A percentile compares a stretch with the other conserved stretches of the same genome.
phyloP scores from a whole-genome alignment of 2,797 vertebrate genomes.

The Cryptoblepharus egeriae region DNA sequence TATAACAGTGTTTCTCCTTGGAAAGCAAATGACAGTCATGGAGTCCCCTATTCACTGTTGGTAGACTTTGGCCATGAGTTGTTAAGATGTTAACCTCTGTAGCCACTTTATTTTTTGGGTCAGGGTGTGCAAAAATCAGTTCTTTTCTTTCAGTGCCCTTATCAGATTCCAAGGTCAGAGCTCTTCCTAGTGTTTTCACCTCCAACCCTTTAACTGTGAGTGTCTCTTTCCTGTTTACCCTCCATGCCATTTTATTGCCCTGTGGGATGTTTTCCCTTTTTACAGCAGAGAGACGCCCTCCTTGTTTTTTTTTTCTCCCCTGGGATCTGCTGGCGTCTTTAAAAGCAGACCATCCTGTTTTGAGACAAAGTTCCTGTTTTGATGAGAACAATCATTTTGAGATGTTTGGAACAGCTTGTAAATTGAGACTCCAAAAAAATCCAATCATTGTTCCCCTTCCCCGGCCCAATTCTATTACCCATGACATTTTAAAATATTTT shows the following conservation, averaged over 20 bases:
- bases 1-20: not conserved
- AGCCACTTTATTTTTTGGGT: conserved; percentile 21
- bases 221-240: conserved; percentile 71
- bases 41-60: not conserved
- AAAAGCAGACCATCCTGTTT: conserved; percentile 80
- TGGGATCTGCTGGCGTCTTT: conserved; percentile 70
- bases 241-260: conserved; percentile 60
- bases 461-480: not conserved
- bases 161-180: conserved; percentile 52
- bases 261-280: conserved; percentile 43
- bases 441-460: not conserved
- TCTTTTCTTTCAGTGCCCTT: conserved; percentile 38
- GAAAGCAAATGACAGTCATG: conserved; percentile 9
- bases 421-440: conserved; percentile 50
- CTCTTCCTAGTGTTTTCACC: conserved; percentile 54
- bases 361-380: conserved; percentile 73
- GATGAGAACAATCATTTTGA: conserved; percentile 66
- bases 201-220: conserved; percentile 52
- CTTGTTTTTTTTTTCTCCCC: conserved; percentile 75
- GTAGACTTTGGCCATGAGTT: not conserved
- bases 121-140: conserved; percentile 30
- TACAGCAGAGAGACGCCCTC: conserved; percentile 57
- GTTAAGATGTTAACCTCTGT: not conserved
- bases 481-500: conserved; percentile 38
- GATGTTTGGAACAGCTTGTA: conserved; percentile 53